A percentile compares a stretch with the other conserved stretches of the same genome.
phyloP scores from a whole-genome alignment of 2,797 vertebrate species.

The Pseudochirops corinnae region DNA sequence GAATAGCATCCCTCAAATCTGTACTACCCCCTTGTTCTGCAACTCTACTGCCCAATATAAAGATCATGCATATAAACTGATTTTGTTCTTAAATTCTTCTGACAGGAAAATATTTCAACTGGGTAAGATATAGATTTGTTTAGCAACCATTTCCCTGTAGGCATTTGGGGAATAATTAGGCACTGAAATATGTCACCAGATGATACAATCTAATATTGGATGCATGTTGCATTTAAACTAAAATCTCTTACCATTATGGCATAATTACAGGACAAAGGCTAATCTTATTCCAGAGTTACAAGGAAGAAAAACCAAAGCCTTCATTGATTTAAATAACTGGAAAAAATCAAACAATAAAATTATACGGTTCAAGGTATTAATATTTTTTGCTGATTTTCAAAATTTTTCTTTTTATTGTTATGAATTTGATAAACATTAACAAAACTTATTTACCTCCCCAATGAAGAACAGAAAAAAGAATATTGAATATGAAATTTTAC shows the following conservation, averaged over 20 bases:
- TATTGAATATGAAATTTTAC: neutral
- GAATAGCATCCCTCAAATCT: neutral
- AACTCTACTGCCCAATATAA: neutral
- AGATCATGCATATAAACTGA: neutral
- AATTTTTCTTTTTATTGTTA: neutral
- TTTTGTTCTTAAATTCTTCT: neutral
- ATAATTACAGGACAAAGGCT: neutral
- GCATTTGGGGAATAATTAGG: neutral
- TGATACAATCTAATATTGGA: neutral
- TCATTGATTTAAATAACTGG: neutral
- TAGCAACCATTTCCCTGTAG: neutral
- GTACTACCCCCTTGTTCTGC: neutral
- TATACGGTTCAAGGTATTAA: no score
- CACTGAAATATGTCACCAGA: neutral
- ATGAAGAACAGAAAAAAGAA: neutral
- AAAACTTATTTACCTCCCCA: neutral
- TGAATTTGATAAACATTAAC: neutral
- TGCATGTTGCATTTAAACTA: neutral
- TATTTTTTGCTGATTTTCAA: no score
- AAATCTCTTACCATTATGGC: constrained; percentile 24
- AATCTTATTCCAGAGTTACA: neutral
- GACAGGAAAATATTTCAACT: neutral
- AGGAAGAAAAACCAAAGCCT: neutral
- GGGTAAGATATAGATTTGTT: neutral
- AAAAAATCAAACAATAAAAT: neutral